Evolutionary conservation across 2,797 vertebrate genomes (phyloP).

Genomic region (Macrochelys suwanniensis): DNA sequence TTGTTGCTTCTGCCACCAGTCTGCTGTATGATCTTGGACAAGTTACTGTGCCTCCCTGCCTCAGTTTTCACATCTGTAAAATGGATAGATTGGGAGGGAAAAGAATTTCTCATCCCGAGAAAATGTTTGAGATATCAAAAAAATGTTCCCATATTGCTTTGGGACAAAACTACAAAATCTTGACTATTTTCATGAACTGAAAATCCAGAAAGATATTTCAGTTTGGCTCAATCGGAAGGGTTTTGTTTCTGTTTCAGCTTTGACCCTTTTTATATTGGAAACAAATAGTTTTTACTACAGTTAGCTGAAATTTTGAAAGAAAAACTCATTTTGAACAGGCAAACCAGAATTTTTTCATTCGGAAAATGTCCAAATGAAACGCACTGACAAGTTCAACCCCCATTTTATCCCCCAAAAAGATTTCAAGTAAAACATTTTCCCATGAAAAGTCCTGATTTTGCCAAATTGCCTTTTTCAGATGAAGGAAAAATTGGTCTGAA

Average conservation of each 20-base stretch:
- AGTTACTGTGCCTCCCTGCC: not conserved
- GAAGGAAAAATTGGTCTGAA: not conserved
- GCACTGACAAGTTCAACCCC: not conserved
- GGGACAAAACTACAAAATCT: not conserved
- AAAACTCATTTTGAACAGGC: not conserved
- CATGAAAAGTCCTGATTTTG: not conserved
- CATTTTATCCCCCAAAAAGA: not conserved
- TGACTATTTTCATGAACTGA: not conserved
- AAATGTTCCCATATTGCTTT: not conserved
- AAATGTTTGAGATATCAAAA: not conserved
- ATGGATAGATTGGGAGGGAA: not conserved
- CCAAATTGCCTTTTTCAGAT: not conserved
- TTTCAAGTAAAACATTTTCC: accelerated
- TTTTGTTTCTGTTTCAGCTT: not conserved
- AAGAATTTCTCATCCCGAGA: not conserved
- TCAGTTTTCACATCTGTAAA: not conserved
- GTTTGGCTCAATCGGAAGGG: not conserved
- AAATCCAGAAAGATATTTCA: not conserved
- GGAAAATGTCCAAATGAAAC: not conserved
- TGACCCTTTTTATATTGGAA: not conserved
- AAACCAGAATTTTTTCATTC: not conserved
- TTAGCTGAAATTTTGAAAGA: not conserved
- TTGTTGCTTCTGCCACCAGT: not conserved
- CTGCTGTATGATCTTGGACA: not conserved
- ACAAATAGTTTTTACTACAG: not conserved